Conservation (phyloP, 2,888 invertebrate genomes). For the Brachylomia viminalis region DNA sequence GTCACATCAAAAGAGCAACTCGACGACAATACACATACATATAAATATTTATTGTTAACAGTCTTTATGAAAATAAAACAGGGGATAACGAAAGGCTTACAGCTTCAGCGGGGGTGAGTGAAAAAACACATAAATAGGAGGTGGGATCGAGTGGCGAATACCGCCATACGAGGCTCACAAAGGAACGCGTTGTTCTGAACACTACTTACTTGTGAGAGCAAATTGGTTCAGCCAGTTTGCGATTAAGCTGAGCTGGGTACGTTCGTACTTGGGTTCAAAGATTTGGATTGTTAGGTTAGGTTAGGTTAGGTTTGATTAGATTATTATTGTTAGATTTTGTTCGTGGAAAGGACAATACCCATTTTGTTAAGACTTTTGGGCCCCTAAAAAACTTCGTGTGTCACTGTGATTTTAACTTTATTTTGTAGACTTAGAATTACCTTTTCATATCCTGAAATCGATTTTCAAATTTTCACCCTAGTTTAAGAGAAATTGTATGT, state of each 20-base stretch:
- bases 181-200: conserved; percentile 21
- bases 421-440: no score
- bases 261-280: conserved; percentile 27
- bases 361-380: no score
- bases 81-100: conserved; percentile 60
- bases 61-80: conserved; percentile 55
- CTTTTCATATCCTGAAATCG: no score
- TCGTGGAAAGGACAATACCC: no score
- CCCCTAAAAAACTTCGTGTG: no score
- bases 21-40: conserved; percentile 12
- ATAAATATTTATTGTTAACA: conserved; percentile 62
- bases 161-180: conserved; percentile 33
- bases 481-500: no score
- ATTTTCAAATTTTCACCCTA: no score
- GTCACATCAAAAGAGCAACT: conserved; percentile 12
- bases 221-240: conserved; percentile 54
- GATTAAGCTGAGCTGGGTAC: conserved; percentile 39
- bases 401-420: no score
- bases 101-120: conserved; percentile 26
- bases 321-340: conserved; percentile 5
- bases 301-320: no score
- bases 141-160: conserved; percentile 31
- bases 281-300: background rate
- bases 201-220: conserved; percentile 42
- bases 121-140: conserved; percentile 64